phyloP scores from a whole-genome alignment of 2,888 invertebrate genomes.

The Nemotelus pantherinus region DNA sequence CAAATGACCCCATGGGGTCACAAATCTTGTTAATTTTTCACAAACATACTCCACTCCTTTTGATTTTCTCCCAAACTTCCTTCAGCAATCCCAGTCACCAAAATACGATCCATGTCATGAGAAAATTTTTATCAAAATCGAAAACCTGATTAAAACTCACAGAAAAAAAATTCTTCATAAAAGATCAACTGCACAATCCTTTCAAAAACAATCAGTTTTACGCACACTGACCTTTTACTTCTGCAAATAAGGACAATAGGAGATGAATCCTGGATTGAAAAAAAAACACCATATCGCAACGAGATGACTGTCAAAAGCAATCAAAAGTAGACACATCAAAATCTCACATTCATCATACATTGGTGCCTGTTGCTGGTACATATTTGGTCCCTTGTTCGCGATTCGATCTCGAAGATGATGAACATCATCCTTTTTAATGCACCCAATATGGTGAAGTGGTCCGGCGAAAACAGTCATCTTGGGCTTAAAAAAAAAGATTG shows the following conservation, averaged over 20 bases:
- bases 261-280: neutral
- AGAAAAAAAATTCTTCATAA: neutral
- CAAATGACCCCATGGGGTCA: conserved; percentile 36
- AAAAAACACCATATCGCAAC: conserved; percentile 11
- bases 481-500: neutral
- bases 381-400: neutral
- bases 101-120: conserved; percentile 24
- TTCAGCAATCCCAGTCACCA: neutral
- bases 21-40: neutral
- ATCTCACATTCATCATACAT: conserved; percentile 54
- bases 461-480: too few species aligned
- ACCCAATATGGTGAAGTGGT: too few species aligned
- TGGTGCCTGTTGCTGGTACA: neutral
- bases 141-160: conserved; percentile 22
- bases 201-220: conserved; percentile 32
- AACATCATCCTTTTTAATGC: neutral
- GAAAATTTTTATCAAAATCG: conserved; percentile 37
- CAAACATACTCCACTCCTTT: neutral
- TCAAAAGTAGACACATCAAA: conserved; percentile 54
- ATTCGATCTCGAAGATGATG: neutral
- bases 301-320: conserved; percentile 54
- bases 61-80: neutral
- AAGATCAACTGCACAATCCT: conserved; percentile 7
- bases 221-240: conserved; percentile 28
- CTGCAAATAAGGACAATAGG: conserved; percentile 33